Percentiles rank a stretch among this genome's conserved stretches.
Evolutionary conservation across 1,140 invertebrate genomes (phyloP).

Genomic region (Drosophila cardini): DNA sequence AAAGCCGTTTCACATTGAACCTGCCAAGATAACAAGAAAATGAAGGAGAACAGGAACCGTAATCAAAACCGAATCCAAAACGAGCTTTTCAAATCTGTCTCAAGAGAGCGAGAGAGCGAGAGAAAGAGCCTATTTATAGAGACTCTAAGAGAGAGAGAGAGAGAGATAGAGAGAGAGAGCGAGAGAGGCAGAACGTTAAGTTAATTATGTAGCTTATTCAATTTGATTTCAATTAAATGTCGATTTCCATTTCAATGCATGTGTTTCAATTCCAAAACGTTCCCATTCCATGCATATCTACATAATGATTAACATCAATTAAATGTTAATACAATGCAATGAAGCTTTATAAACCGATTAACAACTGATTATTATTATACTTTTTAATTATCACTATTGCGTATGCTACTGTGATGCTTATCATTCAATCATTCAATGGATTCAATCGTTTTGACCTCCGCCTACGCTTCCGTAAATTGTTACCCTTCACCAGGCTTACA

Average conservation of each 20-base stretch:
- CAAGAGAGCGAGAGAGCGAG: neutral
- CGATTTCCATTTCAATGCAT: conserved; percentile 18
- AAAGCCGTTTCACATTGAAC: conserved; percentile 65
- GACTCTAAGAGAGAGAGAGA: neutral
- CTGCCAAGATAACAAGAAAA: conserved; percentile 51
- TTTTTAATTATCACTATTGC: conserved; percentile 9
- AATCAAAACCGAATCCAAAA: conserved; percentile 34
- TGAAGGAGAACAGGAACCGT: conserved; percentile 78
- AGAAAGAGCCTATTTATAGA: neutral
- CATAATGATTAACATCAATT: conserved; percentile 16
- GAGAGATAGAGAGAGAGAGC: neutral
- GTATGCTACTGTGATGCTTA: conserved; percentile 13
- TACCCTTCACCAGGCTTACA: conserved; percentile 30
- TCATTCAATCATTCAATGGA: conserved; percentile 12
- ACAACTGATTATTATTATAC: neutral
- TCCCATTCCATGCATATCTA: conserved; percentile 19
- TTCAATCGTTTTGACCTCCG: conserved; percentile 42
- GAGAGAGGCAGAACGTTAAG: neutral
- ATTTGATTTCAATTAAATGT: conserved; percentile 17
- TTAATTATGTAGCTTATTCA: conserved; percentile 44
- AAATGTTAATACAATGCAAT: conserved; percentile 13
- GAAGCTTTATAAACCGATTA: conserved; percentile 16
- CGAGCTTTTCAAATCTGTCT: conserved; percentile 27
- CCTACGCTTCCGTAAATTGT: conserved; percentile 60
- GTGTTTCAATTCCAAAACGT: conserved; percentile 27